These are phyloP conservation scores for Muscicapa comitata DNA, from an alignment of 2,797 vertebrate genomes.

Conservation along the genomic window DNA sequence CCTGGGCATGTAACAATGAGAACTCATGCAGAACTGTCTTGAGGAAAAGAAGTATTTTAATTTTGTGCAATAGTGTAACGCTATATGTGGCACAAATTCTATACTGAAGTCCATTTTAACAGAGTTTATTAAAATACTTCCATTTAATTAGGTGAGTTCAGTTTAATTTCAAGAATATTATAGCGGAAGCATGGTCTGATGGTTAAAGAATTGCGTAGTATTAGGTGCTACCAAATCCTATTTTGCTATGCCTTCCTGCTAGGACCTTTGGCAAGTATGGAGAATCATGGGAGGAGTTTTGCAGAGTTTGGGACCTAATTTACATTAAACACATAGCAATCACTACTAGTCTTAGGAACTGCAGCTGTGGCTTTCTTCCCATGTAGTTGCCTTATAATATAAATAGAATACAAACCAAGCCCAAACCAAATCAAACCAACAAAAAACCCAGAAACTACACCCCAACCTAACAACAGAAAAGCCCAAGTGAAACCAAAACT, in stretches of 20 bases:
- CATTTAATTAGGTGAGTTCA: constrained; percentile 3
- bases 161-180: background rate
- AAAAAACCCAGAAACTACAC: too few species aligned
- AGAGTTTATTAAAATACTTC: constrained; percentile 24
- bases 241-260: background rate
- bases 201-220: background rate
- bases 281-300: background rate
- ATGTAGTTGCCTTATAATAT: background rate
- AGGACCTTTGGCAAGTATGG: background rate
- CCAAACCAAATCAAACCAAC: background rate
- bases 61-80: background rate
- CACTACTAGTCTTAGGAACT: background rate
- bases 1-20: constrained; percentile 3
- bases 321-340: background rate
- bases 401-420: background rate
- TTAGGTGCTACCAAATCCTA: background rate
- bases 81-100: constrained; percentile 1
- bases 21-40: constrained; percentile 31
- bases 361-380: background rate
- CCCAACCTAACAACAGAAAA: background rate
- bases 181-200: background rate
- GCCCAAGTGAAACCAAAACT: background rate
- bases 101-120: background rate
- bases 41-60: constrained; percentile 30
- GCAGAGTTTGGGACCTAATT: background rate